A percentile compares a stretch with the other conserved stretches of the same genome.
Evolutionary conservation across 2,888 invertebrate species (phyloP).

Genomic region (Stenurella melanura): DNA sequence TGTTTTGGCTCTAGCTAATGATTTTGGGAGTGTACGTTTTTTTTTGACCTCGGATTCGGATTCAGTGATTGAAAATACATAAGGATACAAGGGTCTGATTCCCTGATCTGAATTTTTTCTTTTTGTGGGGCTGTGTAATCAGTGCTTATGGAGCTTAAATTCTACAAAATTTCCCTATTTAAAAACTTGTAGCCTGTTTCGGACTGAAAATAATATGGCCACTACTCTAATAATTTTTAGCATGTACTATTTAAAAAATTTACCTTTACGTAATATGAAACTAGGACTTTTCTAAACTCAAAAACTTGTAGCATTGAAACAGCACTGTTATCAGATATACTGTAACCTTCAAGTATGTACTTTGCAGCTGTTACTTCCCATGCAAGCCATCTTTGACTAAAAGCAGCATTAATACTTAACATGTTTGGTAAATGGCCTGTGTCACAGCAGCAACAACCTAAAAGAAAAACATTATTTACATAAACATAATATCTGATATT

Average conservation of each 20-base stretch:
- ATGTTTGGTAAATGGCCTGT: conserved; percentile 92
- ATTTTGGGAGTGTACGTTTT: no score
- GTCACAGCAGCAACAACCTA: conserved; percentile 92
- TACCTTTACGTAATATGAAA: conserved; percentile 98
- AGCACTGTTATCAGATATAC: conserved; percentile 98
- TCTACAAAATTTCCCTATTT: no score
- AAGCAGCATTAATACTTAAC: conserved; percentile 97
- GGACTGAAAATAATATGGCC: no score
- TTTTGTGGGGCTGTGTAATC: no score
- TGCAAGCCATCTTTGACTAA: conserved; percentile 96
- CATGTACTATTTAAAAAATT: conserved; percentile 43
- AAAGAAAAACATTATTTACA: conserved; percentile 45
- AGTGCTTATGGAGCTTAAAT: no score
- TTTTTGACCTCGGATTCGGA: no score
- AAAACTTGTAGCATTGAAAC: conserved; percentile 98
- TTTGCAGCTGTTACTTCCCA: conserved; percentile 98
- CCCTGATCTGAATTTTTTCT: no score
- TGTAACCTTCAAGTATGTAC: conserved; percentile 98
- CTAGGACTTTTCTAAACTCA: conserved; percentile 96
- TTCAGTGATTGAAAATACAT: no score
- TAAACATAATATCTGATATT: conserved; percentile 20
- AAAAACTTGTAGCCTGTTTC: no score
- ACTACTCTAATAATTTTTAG: no score
- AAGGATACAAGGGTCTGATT: no score
- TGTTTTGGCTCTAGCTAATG: no score